Evolutionary conservation across 2,888 invertebrate species (phyloP).

Genomic region (Cremastinae sp.): DNA sequence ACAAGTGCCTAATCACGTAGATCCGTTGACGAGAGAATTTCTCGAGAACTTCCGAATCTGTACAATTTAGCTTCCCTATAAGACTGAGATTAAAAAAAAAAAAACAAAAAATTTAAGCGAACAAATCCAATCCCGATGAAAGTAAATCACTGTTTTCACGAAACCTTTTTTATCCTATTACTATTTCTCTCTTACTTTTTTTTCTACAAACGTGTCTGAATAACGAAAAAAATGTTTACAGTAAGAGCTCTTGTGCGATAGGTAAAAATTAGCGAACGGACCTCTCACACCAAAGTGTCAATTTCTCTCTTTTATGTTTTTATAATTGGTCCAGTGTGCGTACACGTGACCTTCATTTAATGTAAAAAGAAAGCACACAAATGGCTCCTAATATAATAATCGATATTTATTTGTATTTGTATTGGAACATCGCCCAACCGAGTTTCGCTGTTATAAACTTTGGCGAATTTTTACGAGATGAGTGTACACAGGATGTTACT

Average conservation of each 20-base stretch:
- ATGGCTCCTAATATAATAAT: conserved; percentile 70
- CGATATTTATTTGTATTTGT: conserved; percentile 68
- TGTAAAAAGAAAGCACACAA: conserved; percentile 51
- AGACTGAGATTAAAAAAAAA: conserved; percentile 68
- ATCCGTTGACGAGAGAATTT: not conserved
- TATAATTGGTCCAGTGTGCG: conserved; percentile 41
- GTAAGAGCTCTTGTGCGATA: not conserved
- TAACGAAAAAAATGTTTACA: conserved; percentile 13
- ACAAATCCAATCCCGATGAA: conserved; percentile 62
- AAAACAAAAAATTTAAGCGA: conserved; percentile 9
- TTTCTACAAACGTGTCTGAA: conserved; percentile 51
- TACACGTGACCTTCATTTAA: conserved; percentile 29
- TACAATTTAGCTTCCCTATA: conserved; percentile 56
- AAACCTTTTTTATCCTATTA: conserved; percentile 26
- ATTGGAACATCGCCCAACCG: conserved; percentile 53
- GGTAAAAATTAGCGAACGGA: conserved; percentile 4
- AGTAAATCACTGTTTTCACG: conserved; percentile 31
- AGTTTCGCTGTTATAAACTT: conserved; percentile 45
- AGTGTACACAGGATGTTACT: conserved; percentile 59
- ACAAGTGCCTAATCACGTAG: conserved; percentile 44
- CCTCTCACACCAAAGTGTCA: conserved; percentile 70
- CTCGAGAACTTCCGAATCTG: conserved; percentile 1
- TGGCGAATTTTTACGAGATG: conserved; percentile 14
- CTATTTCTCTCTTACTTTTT: conserved; percentile 28
- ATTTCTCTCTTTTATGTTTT: conserved; percentile 57